Evolutionary conservation across 1,140 invertebrate species (phyloP).

Genomic region (Lordiphosa clarofinis): DNA sequence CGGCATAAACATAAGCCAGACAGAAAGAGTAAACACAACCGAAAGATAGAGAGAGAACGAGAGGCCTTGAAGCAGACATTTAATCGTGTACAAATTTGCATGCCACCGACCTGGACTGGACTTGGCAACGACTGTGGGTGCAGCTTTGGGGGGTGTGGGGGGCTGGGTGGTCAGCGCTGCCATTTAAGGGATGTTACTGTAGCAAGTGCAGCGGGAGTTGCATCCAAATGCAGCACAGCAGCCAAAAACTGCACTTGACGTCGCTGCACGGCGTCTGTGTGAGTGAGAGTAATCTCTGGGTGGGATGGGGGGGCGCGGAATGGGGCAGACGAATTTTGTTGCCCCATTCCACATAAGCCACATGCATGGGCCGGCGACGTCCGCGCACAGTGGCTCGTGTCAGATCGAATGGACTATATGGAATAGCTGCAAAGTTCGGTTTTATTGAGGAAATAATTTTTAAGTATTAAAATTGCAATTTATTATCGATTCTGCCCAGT

Average conservation of each 20-base stretch:
- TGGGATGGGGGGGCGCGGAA: constrained; percentile 27
- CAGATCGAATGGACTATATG: too few relatives aligned
- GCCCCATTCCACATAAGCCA: constrained; percentile 14
- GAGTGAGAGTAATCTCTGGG: constrained; percentile 27
- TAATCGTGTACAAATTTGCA: constrained; percentile 57
- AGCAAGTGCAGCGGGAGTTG: constrained; percentile 48
- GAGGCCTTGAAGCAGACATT: constrained; percentile 53
- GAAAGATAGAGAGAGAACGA: constrained; percentile 17
- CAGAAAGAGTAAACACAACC: constrained; percentile 32
- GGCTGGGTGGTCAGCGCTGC: constrained; percentile 19
- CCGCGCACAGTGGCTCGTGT: too few relatives aligned
- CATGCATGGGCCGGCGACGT: constrained; percentile 14
- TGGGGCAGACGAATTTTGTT: constrained; percentile 53
- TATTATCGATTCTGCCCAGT: too few relatives aligned
- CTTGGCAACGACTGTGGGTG: constrained; percentile 17
- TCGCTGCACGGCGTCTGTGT: constrained; percentile 9
- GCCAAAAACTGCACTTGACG: constrained; percentile 41
- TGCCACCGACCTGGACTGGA: constrained; percentile 28
- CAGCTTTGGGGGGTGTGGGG: constrained; percentile 6
- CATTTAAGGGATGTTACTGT: constrained; percentile 68
- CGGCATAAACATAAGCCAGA: constrained; percentile 47
- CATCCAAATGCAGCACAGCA: constrained; percentile 21
- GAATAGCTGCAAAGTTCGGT: too few relatives aligned
- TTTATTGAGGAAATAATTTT: too few relatives aligned
- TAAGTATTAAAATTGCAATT: too few relatives aligned